Percentiles rank a stretch among this genome's conserved stretches.
Conservation (phyloP, 2,113 vertebrate species). For the Scomber scombrus region DNA sequence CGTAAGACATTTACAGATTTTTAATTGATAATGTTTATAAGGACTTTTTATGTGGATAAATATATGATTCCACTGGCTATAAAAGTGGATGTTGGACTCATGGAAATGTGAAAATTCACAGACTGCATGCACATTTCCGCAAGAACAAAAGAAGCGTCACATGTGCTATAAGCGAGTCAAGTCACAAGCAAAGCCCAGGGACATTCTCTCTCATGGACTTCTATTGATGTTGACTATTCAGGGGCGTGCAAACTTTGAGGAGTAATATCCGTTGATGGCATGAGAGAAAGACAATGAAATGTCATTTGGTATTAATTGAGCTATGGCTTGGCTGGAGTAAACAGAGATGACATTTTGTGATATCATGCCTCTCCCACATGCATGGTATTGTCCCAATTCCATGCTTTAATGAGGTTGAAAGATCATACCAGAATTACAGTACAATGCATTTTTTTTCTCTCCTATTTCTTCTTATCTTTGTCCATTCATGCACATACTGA, state of each 20-base stretch:
- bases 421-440: slow-evolving; percentile 36
- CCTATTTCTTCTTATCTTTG: background rate
- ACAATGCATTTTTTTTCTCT: background rate
- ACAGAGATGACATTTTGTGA: slow-evolving; percentile 79
- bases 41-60: background rate
- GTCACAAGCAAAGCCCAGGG: slow-evolving; percentile 47
- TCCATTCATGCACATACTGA: background rate
- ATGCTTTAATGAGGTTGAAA: slow-evolving; percentile 58
- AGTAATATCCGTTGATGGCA: slow-evolving; percentile 70
- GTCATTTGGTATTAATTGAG: slow-evolving; percentile 80
- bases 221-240: slow-evolving; percentile 60
- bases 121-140: slow-evolving; percentile 35
- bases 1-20: background rate
- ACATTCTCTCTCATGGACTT: slow-evolving; percentile 32
- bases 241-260: slow-evolving; percentile 57
- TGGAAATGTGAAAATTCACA: slow-evolving; percentile 11
- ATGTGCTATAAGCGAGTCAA: slow-evolving; percentile 36
- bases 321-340: slow-evolving; percentile 69
- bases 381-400: slow-evolving; percentile 46
- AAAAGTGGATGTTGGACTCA: background rate
- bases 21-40: background rate
- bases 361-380: slow-evolving; percentile 43
- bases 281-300: slow-evolving; percentile 70
- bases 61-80: background rate
- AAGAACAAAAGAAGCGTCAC: slow-evolving; percentile 41